Percentiles rank a stretch among this genome's conserved stretches.
These are phyloP conservation scores for Hirudinaria manillensis DNA, from an alignment of 2,888 invertebrate species.

Conservation along the genomic window DNA sequence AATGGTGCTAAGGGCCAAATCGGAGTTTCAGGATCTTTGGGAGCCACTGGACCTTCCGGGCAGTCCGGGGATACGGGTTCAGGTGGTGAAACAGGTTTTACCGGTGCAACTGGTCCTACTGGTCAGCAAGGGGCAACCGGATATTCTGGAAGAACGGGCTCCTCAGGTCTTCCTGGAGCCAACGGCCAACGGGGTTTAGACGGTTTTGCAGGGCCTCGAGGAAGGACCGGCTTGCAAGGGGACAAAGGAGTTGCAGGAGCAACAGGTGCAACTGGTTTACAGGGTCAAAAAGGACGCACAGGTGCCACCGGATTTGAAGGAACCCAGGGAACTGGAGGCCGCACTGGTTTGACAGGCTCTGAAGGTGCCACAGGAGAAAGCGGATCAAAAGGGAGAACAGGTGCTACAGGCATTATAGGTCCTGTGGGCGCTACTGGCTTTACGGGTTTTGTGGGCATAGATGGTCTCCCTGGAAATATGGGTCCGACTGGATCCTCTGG, in stretches of 20 bases:
- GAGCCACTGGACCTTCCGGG: conserved; percentile 32
- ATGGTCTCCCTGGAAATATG: conserved; percentile 28
- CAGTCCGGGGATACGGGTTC: conserved; percentile 29
- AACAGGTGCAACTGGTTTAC: conserved; percentile 8
- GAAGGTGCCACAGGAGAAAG: conserved; percentile 31
- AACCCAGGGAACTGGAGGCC: conserved; percentile 22
- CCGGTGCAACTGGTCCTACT: background rate
- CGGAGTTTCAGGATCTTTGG: conserved; percentile 20
- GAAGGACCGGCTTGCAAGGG: conserved; percentile 22
- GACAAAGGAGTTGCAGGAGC: conserved; percentile 12
- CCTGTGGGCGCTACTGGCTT: conserved; percentile 30
- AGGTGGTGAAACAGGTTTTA: conserved; percentile 26
- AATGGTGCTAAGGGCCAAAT: background rate
- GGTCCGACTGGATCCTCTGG: conserved; percentile 33
- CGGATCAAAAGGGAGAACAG: conserved; percentile 29
- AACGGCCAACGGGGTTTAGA: conserved; percentile 15
- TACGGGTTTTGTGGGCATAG: conserved; percentile 28
- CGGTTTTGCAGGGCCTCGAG: conserved; percentile 19
- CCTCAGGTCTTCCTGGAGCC: conserved; percentile 16
- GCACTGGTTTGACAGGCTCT: conserved; percentile 24
- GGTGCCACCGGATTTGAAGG: conserved; percentile 26
- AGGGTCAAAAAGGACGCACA: conserved; percentile 9
- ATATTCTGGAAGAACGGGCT: background rate
- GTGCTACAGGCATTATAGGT: conserved; percentile 31
- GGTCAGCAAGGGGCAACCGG: conserved; percentile 10